Base-by-base conservation (phyloP, 1,140 invertebrate species). In the Dinoponera quadriceps region DNA sequence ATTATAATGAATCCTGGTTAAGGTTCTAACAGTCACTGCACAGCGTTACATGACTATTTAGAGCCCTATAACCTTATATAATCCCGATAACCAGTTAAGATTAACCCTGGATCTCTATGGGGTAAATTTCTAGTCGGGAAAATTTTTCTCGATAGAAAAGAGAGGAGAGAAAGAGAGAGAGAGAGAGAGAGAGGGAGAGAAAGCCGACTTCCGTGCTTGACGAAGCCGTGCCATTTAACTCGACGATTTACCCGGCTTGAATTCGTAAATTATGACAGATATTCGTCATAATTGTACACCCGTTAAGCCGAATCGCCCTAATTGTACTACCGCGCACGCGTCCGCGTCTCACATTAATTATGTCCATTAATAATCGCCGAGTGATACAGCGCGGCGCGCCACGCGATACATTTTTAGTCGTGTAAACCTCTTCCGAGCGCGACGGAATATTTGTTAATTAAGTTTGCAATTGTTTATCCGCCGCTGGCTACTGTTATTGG, bases 241-340 rank as follows among this genome's bases (percentile, higher is more conserved):
- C 14, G 29, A 2, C 29, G 27, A 78, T 65, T 80, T 80, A 80
- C 71, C 75, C 75, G 22, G 18, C 51, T 44, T 80, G 75, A 18
- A 80, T 80, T 80, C 20, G 51, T 69, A 71, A 80, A 80, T 80
- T 80, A 71, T 80, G 75, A 71, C 54, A 51, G 44, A 80, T 80
- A 80, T 71, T n/a, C 75, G 33, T 44, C 51, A 68, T 80, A 80
- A 80, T 80, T 80, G 75, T 80, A 80, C 71, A 65, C 33, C 65
- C 75, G 33, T 80, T 80, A 80, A 80, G 38, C 62, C 69, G 65
- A 80, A 80, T 69, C 65, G 75, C 75, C 63, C 44, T 80, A 80
- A 80, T 80, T 80, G 69, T 71, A 54, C 48, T 80, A 22, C 75
- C 29, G 51, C 51, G 65, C 65, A 69, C 65, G 33, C 51, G 54